phyloP scores from a whole-genome alignment of 2,888 invertebrate genomes.

The Drosophila affinis region DNA sequence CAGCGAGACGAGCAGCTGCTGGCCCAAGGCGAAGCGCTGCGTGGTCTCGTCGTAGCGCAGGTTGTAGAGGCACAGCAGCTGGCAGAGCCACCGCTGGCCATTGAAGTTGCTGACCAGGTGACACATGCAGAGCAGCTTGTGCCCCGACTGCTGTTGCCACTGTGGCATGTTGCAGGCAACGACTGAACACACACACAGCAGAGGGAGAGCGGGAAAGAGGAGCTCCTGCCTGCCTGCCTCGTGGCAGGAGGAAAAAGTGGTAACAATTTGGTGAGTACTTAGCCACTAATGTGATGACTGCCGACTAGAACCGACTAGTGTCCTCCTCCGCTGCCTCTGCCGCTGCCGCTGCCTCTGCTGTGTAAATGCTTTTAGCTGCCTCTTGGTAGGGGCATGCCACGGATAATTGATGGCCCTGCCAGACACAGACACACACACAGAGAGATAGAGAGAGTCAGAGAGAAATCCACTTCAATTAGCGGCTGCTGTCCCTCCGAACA shows the following conservation, averaged over 20 bases:
- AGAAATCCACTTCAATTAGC: slow-evolving; percentile 73
- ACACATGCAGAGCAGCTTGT: slow-evolving; percentile 45
- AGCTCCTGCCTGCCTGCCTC: too few species aligned
- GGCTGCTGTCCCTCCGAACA: slow-evolving; percentile 37
- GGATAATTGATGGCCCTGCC: slow-evolving; percentile 68
- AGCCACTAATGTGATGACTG: slow-evolving; percentile 27
- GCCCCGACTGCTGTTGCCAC: slow-evolving; percentile 20
- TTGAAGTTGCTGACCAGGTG: slow-evolving; percentile 43
- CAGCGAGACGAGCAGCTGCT: slow-evolving; percentile 14
- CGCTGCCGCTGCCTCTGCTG: slow-evolving; percentile 40
- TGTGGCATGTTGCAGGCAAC: slow-evolving; percentile 24
- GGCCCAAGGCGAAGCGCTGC: slow-evolving; percentile 20
- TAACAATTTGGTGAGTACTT: slow-evolving; percentile 41
- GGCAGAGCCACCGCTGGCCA: slow-evolving; percentile 24
- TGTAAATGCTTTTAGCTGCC: slow-evolving; percentile 69
- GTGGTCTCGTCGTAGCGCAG: slow-evolving; percentile 24
- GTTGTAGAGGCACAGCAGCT: slow-evolving; percentile 19
- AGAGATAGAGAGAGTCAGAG: too few species aligned
- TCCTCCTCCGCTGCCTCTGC: slow-evolving; percentile 14
- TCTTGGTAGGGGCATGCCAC: slow-evolving; percentile 46
- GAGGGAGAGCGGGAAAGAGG: too few species aligned
- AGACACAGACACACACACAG: slow-evolving; percentile 22
- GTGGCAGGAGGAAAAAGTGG: background rate
- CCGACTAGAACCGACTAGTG: slow-evolving; percentile 43
- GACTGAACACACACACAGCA: slow-evolving; percentile 2